phyloP scores from a whole-genome alignment of 2,113 vertebrate genomes.

The Hippopotamus amphibius region DNA sequence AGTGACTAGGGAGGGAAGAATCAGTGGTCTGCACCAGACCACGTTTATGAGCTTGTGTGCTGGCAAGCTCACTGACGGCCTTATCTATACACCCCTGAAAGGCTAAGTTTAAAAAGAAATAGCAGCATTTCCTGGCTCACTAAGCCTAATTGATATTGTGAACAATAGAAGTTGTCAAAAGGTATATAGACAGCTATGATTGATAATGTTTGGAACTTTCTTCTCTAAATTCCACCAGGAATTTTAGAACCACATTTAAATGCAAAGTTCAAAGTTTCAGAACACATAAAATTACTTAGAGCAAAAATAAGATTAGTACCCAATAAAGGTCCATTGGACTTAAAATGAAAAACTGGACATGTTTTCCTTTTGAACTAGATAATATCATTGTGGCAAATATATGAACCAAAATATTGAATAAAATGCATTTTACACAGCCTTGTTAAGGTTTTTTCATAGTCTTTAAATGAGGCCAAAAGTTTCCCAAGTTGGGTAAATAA shows the following conservation, averaged over 20 bases:
- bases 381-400: slow-evolving; percentile 14
- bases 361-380: slow-evolving; percentile 26
- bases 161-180: slow-evolving; percentile 26
- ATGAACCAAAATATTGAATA: slow-evolving; percentile 22
- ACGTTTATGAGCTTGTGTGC: background rate
- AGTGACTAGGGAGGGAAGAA: background rate
- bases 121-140: background rate
- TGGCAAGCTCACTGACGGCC: background rate
- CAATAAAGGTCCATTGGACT: background rate
- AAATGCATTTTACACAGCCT: background rate
- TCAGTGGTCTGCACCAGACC: background rate
- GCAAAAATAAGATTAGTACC: slow-evolving; percentile 1
- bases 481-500: background rate
- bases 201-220: background rate
- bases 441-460: background rate
- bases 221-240: background rate
- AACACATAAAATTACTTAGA: background rate
- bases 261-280: background rate
- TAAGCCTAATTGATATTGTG: background rate
- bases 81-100: background rate
- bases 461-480: background rate
- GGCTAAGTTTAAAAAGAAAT: background rate
- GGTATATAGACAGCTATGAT: background rate
- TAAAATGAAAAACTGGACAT: background rate
- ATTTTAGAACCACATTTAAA: slow-evolving; percentile 8